A percentile compares a stretch with the other conserved stretches of the same genome.
These are phyloP conservation scores for Notodonta dromedarius DNA, from an alignment of 2,888 invertebrate species.

Conservation along the genomic window DNA sequence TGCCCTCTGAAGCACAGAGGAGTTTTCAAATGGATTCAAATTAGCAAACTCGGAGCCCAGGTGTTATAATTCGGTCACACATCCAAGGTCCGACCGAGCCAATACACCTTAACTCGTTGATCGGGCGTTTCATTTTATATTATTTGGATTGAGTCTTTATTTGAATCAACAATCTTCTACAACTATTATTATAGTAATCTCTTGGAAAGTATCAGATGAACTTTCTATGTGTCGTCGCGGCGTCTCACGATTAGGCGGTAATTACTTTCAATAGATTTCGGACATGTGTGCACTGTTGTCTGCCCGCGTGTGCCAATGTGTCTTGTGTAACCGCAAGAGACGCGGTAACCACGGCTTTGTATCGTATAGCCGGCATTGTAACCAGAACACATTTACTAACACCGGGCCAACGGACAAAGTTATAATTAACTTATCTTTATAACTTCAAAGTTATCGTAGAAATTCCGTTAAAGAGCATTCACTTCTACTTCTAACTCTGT, in stretches of 20 bases:
- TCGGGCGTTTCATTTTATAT: too few species aligned
- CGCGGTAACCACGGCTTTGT: slow-evolving; percentile 24
- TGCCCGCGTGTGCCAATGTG: slow-evolving; percentile 21
- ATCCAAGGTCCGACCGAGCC: too few species aligned
- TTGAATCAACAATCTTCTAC: too few species aligned
- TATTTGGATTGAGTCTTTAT: too few species aligned
- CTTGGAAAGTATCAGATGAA: slow-evolving; percentile 9
- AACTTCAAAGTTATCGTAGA: too few species aligned
- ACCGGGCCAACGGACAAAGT: neutral
- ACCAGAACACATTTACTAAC: neutral
- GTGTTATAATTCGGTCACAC: too few species aligned
- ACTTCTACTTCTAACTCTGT: too few species aligned
- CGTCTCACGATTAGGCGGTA: slow-evolving; percentile 19
- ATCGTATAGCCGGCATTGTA: slow-evolving; percentile 10
- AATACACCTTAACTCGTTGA: too few species aligned
- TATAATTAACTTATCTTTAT: neutral
- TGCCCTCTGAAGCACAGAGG: too few species aligned
- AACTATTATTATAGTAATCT: neutral
- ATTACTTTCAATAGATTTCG: slow-evolving; percentile 31
- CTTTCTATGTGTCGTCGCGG: slow-evolving; percentile 29
- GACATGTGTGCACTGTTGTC: slow-evolving; percentile 20
- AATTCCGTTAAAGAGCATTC: too few species aligned
- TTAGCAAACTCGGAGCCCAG: too few species aligned
- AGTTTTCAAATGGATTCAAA: too few species aligned
- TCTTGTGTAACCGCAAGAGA: slow-evolving; percentile 35